Base-by-base conservation (phyloP, 2,797 vertebrate species). In the Poecilia velifera region DNA sequence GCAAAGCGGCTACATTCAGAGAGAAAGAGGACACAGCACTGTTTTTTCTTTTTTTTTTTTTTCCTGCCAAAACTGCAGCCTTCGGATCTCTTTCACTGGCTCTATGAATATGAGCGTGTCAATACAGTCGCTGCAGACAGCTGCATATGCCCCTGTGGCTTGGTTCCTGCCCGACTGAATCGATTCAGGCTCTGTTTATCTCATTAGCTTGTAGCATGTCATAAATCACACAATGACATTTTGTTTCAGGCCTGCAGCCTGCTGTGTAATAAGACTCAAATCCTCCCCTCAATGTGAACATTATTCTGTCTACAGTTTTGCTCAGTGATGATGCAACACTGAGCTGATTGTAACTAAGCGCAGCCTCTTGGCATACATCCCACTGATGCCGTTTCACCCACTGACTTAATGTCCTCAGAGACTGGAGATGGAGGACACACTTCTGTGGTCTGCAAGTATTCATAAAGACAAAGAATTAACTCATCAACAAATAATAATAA, bases 151-250 rank as follows among this genome's bases (percentile, higher is more conserved):
- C 92, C 93, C 91, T 90, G 88, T 87, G 90, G 95, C 93, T 79
- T 84, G 89, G 93, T 93, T 94, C 88, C 87, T 91, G 86, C 84
- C 82, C 47, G 28, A 85, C 89, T 87, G 82, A 91, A 96, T 96
- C 87, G 88, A 95, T 95, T 93, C 84, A 88, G 85, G 88, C 90
- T 94, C 92, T 94, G 93, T 95, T 96, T 94, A 95, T 95, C 93
- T 94, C 94, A 94, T 96, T 95, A 95, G 90, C 90, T 92, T 92
- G 89, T 92, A 93, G 93, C 86, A 77, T 90, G 88, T 92, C 94
- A 95, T 95, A 93, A 95, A 94, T 95, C 93, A 94, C 90, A 89
- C 91, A 91, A 93, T 92, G 93, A 92, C 93, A 92, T 94, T 71
- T 94, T 85, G 89, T 92, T 91, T 87, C 66, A 45, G 88, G 87